Conservation (phyloP, 2,797 vertebrate species). For the Erethizon dorsatum region DNA sequence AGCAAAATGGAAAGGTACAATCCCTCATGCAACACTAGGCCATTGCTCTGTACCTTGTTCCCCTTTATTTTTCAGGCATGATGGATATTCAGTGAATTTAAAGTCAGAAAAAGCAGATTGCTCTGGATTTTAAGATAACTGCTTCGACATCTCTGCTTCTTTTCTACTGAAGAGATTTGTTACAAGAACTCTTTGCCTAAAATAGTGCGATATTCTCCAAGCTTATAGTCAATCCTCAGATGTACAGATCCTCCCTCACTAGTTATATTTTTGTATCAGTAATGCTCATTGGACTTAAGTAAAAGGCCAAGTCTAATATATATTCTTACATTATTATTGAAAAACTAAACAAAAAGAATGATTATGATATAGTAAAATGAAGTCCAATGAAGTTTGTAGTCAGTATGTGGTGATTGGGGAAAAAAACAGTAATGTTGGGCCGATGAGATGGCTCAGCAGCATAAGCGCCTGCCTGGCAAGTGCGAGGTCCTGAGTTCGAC, state of each 20-base stretch:
- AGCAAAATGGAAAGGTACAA: background rate
- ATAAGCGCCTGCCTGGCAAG: too few relatives aligned
- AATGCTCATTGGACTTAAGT: background rate
- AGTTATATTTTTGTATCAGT: background rate
- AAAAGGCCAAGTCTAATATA: background rate
- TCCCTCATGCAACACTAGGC: background rate
- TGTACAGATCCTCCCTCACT: accelerated
- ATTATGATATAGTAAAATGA: background rate
- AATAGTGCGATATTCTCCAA: background rate
- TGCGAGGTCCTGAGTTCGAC: too few relatives aligned
- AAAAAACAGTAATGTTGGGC: background rate
- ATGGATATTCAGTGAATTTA: background rate
- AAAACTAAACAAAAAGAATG: background rate
- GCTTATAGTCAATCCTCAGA: background rate
- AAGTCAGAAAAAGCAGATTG: background rate
- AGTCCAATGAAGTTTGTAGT: background rate
- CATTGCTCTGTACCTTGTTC: too few relatives aligned
- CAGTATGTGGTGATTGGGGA: background rate
- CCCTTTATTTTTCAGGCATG: background rate
- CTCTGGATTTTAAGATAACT: conserved; percentile 47
- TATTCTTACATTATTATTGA: background rate
- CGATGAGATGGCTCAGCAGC: too few relatives aligned
- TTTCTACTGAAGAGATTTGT: background rate
- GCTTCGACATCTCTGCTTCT: conserved; percentile 13
- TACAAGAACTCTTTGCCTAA: background rate